These are phyloP conservation scores for Aporophyla nigra DNA, from an alignment of 2,888 invertebrate genomes.

Conservation along the genomic window DNA sequence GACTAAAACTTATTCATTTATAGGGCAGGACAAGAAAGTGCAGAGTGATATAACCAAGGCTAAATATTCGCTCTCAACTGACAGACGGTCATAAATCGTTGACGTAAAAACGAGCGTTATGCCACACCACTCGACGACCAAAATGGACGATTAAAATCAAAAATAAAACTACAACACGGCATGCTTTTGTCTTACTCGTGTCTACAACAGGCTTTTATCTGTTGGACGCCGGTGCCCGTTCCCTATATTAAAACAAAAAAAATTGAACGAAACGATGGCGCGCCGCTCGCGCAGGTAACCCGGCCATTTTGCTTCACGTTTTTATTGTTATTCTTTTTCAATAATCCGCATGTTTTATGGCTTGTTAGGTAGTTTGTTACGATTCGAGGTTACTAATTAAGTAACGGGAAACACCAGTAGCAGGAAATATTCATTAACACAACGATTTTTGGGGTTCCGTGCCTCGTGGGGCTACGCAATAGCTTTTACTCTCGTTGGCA, in stretches of 20 bases:
- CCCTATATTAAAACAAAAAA: slow-evolving; percentile 72
- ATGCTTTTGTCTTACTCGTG: slow-evolving; percentile 89
- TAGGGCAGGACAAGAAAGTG: slow-evolving; percentile 69
- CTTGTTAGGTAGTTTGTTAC: slow-evolving; percentile 86
- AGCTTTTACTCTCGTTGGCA: slow-evolving; percentile 42
- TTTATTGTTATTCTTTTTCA: slow-evolving; percentile 86
- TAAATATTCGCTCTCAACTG: slow-evolving; percentile 68
- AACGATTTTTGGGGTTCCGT: slow-evolving; percentile 55
- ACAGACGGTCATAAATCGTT: slow-evolving; percentile 75
- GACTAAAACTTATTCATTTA: slow-evolving; percentile 30
- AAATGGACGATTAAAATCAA: slow-evolving; percentile 86
- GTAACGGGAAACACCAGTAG: slow-evolving; percentile 80
- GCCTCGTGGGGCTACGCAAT: slow-evolving; percentile 34
- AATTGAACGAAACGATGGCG: slow-evolving; percentile 78
- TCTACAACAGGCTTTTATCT: slow-evolving; percentile 87
- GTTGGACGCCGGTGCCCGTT: slow-evolving; percentile 78
- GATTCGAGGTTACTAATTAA: slow-evolving; percentile 83
- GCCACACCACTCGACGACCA: slow-evolving; percentile 77
- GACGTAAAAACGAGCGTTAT: slow-evolving; percentile 77
- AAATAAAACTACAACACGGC: slow-evolving; percentile 85
- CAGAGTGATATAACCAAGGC: slow-evolving; percentile 68
- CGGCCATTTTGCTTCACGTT: slow-evolving; percentile 83
- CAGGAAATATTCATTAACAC: slow-evolving; percentile 77
- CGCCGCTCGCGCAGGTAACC: slow-evolving; percentile 86
- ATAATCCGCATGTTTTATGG: slow-evolving; percentile 89